Percentiles rank a stretch among this genome's conserved stretches.
Evolutionary conservation across 2,113 vertebrate species (phyloP).

Genomic region (Rhabdomys dilectus): DNA sequence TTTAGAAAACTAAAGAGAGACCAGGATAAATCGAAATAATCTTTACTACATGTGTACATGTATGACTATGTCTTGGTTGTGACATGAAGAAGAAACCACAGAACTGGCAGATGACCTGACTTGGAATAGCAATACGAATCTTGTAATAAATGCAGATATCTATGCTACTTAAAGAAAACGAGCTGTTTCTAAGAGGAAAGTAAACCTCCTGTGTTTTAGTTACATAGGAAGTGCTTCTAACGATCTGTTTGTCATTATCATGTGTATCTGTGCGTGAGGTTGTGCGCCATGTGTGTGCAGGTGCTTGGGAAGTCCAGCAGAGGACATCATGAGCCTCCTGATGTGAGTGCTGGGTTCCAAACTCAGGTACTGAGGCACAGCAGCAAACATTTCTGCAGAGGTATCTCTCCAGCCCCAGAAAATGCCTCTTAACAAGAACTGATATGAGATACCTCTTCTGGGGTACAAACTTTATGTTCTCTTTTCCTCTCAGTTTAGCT

Average conservation of each 20-base stretch:
- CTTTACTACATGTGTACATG: not conserved
- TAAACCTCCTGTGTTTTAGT: not conserved
- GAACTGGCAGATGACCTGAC: not conserved
- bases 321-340: not conserved
- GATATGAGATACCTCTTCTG: not conserved
- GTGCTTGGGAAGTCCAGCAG: not conserved
- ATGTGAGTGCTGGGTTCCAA: no score
- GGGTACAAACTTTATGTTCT: not conserved
- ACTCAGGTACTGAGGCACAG: not conserved
- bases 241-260: not conserved
- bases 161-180: not conserved
- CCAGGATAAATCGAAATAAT: not conserved
- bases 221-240: not conserved
- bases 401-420: not conserved
- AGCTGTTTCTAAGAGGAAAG: slow-evolving; percentile 16
- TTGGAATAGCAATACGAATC: not conserved
- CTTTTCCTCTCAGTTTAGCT: not conserved
- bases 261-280: not conserved
- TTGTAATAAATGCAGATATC: slow-evolving; percentile 7
- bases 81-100: not conserved
- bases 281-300: not conserved
- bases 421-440: not conserved
- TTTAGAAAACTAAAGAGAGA: not conserved
- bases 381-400: not conserved
- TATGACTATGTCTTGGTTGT: not conserved